Percentiles rank a stretch among this genome's conserved stretches.
Evolutionary conservation across 2,797 vertebrate species (phyloP).

Genomic region (Decapterus maruadsi): DNA sequence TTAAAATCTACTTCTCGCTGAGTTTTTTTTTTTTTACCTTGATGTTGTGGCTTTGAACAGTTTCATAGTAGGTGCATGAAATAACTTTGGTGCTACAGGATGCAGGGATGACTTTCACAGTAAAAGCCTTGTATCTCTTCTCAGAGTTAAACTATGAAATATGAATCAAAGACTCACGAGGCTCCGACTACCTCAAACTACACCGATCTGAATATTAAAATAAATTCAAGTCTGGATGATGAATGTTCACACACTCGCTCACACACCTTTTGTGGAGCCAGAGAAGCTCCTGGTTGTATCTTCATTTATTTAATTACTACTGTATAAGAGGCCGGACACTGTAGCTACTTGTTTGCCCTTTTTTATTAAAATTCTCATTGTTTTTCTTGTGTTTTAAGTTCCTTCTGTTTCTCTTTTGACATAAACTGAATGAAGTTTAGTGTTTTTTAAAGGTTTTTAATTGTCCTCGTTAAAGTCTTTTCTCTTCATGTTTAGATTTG

Average conservation of each 20-base stretch:
- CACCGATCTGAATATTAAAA: not conserved
- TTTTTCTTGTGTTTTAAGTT: not conserved
- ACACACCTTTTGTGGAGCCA: not conserved
- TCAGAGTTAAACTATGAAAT: not conserved
- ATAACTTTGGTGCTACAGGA: no score
- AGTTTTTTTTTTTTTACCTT: no score
- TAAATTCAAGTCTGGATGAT: not conserved
- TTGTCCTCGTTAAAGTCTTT: not conserved
- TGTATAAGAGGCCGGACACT: not conserved
- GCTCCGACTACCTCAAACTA: not conserved
- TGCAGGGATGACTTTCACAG: no score
- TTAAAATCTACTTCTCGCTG: no score
- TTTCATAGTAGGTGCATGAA: no score
- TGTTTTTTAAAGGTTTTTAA: not conserved
- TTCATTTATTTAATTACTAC: not conserved
- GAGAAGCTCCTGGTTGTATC: not conserved
- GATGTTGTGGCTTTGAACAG: no score
- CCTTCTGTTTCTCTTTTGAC: not conserved
- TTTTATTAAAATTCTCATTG: not conserved
- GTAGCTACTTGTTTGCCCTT: no score
- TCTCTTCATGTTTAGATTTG: constrained; percentile 54
- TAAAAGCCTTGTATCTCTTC: no score
- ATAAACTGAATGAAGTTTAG: not conserved
- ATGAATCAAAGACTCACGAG: not conserved
- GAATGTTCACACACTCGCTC: not conserved